Evolutionary conservation across 2,888 invertebrate species (phyloP).

Genomic region (Neoascia interrupta): DNA sequence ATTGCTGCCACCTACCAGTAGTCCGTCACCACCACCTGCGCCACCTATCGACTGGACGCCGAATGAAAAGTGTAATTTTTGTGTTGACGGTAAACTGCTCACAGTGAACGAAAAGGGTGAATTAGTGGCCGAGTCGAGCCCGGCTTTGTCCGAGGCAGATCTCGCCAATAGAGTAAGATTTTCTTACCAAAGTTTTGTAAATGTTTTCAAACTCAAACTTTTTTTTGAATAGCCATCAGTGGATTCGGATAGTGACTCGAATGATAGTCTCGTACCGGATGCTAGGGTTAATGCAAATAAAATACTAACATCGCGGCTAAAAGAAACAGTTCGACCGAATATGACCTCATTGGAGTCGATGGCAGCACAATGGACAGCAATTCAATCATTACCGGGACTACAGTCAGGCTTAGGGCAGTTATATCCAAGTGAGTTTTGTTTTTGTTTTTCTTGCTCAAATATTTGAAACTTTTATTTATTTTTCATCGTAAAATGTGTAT

Average conservation of each 20-base stretch:
- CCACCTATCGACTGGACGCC: slow-evolving; percentile 88
- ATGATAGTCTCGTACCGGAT: slow-evolving; percentile 81
- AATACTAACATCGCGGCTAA: slow-evolving; percentile 74
- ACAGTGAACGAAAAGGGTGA: slow-evolving; percentile 80
- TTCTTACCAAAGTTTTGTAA: not conserved
- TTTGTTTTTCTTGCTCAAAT: not conserved
- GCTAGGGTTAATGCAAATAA: slow-evolving; percentile 73
- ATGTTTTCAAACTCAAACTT: not conserved
- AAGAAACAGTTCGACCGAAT: slow-evolving; percentile 76
- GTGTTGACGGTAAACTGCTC: slow-evolving; percentile 87
- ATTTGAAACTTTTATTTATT: not conserved
- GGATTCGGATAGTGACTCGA: slow-evolving; percentile 85
- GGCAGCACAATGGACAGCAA: slow-evolving; percentile 84
- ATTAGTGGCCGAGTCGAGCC: slow-evolving; percentile 79
- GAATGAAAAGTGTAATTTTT: slow-evolving; percentile 91
- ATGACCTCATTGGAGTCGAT: slow-evolving; percentile 85
- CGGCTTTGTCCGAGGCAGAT: slow-evolving; percentile 76
- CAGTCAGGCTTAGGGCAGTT: slow-evolving; percentile 71
- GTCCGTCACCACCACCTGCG: slow-evolving; percentile 74
- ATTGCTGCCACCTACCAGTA: slow-evolving; percentile 72
- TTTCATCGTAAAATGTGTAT: not conserved
- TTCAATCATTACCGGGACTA: slow-evolving; percentile 81
- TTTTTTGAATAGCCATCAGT: slow-evolving; percentile 30
- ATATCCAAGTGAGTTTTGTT: slow-evolving; percentile 74
- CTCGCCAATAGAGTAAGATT: slow-evolving; percentile 75